A percentile compares a stretch with the other conserved stretches of the same genome.
Evolutionary conservation across 2,797 vertebrate species (phyloP).

Genomic region (Acrossocheilus wenchowensis): DNA sequence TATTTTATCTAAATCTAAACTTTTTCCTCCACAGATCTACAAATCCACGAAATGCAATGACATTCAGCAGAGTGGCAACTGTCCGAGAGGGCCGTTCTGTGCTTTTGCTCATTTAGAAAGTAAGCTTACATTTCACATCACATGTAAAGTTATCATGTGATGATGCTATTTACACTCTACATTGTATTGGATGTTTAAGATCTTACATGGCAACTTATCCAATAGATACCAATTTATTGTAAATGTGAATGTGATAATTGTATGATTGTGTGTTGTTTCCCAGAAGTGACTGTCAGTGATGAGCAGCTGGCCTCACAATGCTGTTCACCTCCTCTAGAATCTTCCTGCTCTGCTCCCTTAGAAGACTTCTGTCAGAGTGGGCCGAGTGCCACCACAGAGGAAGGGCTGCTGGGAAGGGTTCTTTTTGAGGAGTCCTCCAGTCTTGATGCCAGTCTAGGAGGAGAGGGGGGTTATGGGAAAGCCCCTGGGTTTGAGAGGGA

Average conservation of each 20-base stretch:
- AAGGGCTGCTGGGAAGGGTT: conserved; percentile 86
- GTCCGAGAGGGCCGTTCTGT: conserved; percentile 97
- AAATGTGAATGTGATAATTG: not conserved
- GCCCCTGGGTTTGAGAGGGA: conserved; percentile 97
- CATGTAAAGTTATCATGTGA: not conserved
- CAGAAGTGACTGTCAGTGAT: conserved; percentile 87
- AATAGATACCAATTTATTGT: not conserved
- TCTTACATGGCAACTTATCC: not conserved
- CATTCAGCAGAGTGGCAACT: conserved; percentile 98
- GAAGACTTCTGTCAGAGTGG: conserved; percentile 80
- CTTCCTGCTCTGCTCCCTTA: conserved; percentile 41
- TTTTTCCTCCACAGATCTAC: conserved; percentile 85
- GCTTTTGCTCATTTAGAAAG: conserved; percentile 98
- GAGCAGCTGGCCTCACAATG: conserved; percentile 85
- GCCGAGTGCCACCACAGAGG: conserved; percentile 85
- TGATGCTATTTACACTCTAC: conserved; percentile 20
- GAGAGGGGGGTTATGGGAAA: conserved; percentile 90
- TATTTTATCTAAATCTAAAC: not conserved
- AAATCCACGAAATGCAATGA: conserved; percentile 99
- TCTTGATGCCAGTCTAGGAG: conserved; percentile 76
- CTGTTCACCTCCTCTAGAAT: conserved; percentile 74
- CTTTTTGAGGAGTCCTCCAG: conserved; percentile 82
- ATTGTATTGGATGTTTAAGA: not conserved
- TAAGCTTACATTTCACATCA: conserved; percentile 70
- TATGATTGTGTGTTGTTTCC: not conserved